These are phyloP conservation scores for Callimorpha dominula DNA, from an alignment of 2,888 invertebrate species.

Conservation along the genomic window DNA sequence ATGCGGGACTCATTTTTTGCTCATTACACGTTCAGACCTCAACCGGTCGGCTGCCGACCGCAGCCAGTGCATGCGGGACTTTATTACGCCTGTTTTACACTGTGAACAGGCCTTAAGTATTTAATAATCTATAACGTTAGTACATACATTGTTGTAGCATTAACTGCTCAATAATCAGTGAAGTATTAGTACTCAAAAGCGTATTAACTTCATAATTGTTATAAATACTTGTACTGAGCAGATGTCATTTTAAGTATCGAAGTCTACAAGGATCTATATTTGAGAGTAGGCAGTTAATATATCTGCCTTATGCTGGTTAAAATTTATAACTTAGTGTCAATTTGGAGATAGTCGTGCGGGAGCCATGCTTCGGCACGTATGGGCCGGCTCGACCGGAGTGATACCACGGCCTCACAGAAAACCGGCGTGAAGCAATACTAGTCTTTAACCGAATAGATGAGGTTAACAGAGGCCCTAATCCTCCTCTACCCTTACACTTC, in stretches of 20 bases:
- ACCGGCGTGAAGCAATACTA: too few relatives aligned
- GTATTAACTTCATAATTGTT: background rate
- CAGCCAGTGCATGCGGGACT: conserved; percentile 1
- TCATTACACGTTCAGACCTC: conserved; percentile 33
- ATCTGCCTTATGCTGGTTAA: too few relatives aligned
- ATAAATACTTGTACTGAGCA: background rate
- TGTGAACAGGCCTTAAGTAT: background rate
- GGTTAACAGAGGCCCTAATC: too few relatives aligned
- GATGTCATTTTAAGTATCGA: background rate
- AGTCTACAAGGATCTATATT: background rate
- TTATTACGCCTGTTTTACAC: conserved; percentile 6
- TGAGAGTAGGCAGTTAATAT: too few relatives aligned
- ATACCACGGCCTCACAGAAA: too few relatives aligned
- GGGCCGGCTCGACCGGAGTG: too few relatives aligned
- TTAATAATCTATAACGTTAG: background rate
- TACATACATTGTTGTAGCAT: background rate
- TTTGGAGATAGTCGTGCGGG: too few relatives aligned
- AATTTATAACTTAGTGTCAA: too few relatives aligned
- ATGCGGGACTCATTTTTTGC: conserved; percentile 32
- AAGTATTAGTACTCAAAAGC: background rate
- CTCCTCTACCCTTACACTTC: too few relatives aligned
- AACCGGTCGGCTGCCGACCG: conserved; percentile 15
- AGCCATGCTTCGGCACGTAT: too few relatives aligned
- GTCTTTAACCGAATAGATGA: too few relatives aligned
- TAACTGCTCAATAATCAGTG: background rate